Base-by-base conservation (phyloP, 2,113 vertebrate species). In the Passer domesticus region DNA sequence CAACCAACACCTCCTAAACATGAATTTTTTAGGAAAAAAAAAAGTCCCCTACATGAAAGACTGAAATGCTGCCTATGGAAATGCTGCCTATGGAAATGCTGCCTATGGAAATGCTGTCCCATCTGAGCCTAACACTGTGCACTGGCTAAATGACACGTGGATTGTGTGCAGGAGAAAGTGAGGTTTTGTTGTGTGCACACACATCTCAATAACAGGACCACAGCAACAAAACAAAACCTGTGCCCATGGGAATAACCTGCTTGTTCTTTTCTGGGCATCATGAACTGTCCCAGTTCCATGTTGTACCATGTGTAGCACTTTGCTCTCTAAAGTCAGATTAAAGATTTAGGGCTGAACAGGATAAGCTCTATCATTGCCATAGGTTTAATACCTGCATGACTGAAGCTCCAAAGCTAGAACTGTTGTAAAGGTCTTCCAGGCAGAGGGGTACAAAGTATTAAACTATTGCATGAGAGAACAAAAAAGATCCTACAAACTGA, bases 261-360 rank as follows among this genome's bases (percentile, higher is more conserved):
- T 47, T 22, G 1, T 13, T 78, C 49, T 77, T 93, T 86, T n/a
- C 59, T 63, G 72, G 63, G 58, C 35, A 58, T 31, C 44, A 27
- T 31, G 28, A 87, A 53, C 35, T 73, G 63, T 73, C 88, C 78
- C 84, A 87, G 7, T 94, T 89, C 46, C 30, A 64, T 7, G 5
- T 75, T 50, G 49, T 25, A 64, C 9, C 59, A 82, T 16, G 52
- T 82, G 50, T 2, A 22, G 73, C 59, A 96, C 52, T 83, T 83
- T 64, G 69, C 28, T 82, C 55, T 70, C 76, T 76, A 55, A 74
- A 86, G 88, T 91, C 91, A 87, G 92, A 81, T 95, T 91, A 87
- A 78, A 95, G 87, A 67, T 81, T 96, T 97, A 83, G 1, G 0
- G 68, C 76, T 85, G 41, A 91, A 55, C 39, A 77, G 68, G 86